These are phyloP conservation scores for Limanda limanda DNA, from an alignment of 2,113 vertebrate species.

Conservation along the genomic window DNA sequence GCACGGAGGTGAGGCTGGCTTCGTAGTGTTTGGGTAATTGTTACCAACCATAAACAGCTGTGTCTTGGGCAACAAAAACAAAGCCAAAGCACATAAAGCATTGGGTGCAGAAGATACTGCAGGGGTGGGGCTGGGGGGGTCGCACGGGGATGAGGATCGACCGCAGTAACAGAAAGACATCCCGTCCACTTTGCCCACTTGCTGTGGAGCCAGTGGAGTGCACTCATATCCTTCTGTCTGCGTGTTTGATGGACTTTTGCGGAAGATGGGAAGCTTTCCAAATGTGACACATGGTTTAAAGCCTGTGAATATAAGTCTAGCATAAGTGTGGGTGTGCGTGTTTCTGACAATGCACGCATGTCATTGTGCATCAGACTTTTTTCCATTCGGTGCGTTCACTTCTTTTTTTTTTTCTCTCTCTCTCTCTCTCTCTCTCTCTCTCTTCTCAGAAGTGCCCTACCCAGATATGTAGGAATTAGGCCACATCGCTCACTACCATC, in stretches of 20 bases:
- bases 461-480: constrained; percentile 84
- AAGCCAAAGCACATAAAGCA: constrained; percentile 24
- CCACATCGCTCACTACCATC: constrained; percentile 78
- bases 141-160: constrained; percentile 9
- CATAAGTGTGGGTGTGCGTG: constrained; percentile 34
- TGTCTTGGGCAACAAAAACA: constrained; percentile 18
- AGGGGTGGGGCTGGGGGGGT: constrained; percentile 17
- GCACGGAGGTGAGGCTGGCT: constrained; percentile 26
- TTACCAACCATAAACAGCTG: constrained; percentile 37
- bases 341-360: constrained; percentile 59
- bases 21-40: constrained; percentile 47
- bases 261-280: constrained; percentile 75
- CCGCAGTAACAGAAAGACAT: constrained; percentile 53
- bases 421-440: constrained; percentile 36
- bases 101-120: constrained; percentile 1
- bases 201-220: constrained; percentile 50
- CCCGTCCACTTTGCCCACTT: constrained; percentile 69
- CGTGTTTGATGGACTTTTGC: constrained; percentile 59
- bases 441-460: constrained; percentile 78
- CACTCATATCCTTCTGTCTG: constrained; percentile 53
- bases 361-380: constrained; percentile 61
- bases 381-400: constrained; percentile 48
- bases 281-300: constrained; percentile 75
- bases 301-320: constrained; percentile 60
- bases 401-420: constrained; percentile 46